Evolutionary conservation across 2,888 invertebrate species (phyloP).

Genomic region (Ochropleura leucogaster): DNA sequence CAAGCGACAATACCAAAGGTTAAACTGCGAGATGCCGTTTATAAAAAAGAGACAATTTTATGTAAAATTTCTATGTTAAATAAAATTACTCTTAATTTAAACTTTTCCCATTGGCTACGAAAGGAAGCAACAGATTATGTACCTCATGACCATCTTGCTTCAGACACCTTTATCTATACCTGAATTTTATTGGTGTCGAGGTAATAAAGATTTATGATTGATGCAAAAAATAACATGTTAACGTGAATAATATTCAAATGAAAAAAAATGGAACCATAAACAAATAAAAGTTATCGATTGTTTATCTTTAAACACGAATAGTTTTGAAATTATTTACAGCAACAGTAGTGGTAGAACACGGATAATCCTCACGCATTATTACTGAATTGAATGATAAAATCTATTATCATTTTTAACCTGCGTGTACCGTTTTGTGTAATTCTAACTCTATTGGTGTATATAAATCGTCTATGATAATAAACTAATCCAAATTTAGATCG

Average conservation of each 20-base stretch:
- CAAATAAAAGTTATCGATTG: constrained; percentile 19
- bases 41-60: too few relatives aligned
- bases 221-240: background rate
- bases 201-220: too few relatives aligned
- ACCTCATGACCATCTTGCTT: too few relatives aligned
- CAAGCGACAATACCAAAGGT: too few relatives aligned
- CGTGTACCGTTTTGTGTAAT: background rate
- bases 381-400: background rate
- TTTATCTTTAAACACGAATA: constrained; percentile 22
- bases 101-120: too few relatives aligned
- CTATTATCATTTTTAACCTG: background rate
- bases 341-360: background rate
- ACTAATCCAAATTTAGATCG: background rate
- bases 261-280: constrained; percentile 4
- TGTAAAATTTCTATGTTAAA: too few relatives aligned
- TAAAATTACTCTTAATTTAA: too few relatives aligned
- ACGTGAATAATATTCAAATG: constrained; percentile 15
- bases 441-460: background rate
- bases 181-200: too few relatives aligned
- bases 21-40: too few relatives aligned
- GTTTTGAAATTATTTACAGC: background rate
- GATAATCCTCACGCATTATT: background rate
- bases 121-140: too few relatives aligned
- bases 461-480: background rate
- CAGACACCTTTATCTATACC: too few relatives aligned